Percentiles rank a stretch among this genome's conserved stretches.
Evolutionary conservation across 2,888 invertebrate genomes (phyloP).

Genomic region (Hypolimnas misippus): DNA sequence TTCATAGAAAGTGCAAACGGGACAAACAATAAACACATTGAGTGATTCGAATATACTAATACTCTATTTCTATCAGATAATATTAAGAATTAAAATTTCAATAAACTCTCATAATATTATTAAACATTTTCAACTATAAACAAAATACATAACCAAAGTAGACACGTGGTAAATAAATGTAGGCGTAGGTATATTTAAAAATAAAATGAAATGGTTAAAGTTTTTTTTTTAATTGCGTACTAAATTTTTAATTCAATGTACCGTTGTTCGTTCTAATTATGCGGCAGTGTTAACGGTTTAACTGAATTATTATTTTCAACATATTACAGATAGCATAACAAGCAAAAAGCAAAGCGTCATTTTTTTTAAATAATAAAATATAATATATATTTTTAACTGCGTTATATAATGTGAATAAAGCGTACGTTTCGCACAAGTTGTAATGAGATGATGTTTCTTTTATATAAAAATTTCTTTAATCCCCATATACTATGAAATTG

Average conservation of each 20-base stretch:
- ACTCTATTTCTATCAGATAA: not conserved
- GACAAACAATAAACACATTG: not conserved
- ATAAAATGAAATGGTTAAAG: not conserved
- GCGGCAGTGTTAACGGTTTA: not conserved
- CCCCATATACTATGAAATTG: not conserved
- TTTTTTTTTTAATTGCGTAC: not conserved
- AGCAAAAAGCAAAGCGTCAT: not conserved
- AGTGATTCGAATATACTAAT: not conserved
- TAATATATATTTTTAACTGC: not conserved
- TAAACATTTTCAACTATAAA: not conserved
- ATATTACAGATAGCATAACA: no score
- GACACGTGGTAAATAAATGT: not conserved
- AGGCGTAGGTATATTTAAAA: not conserved
- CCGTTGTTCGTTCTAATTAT: not conserved
- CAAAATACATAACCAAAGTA: conserved; percentile 2
- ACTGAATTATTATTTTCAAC: not conserved
- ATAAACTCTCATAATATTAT: not conserved
- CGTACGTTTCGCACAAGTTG: conserved; percentile 24
- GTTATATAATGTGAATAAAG: no score
- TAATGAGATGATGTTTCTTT: conserved; percentile 14
- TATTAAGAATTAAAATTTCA: not conserved
- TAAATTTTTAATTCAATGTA: not conserved
- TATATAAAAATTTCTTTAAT: not conserved
- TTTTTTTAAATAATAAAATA: no score
- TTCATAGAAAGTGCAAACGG: not conserved